These are phyloP conservation scores for Myripristis murdjan DNA, from an alignment of 2,797 vertebrate genomes.

Conservation along the genomic window DNA sequence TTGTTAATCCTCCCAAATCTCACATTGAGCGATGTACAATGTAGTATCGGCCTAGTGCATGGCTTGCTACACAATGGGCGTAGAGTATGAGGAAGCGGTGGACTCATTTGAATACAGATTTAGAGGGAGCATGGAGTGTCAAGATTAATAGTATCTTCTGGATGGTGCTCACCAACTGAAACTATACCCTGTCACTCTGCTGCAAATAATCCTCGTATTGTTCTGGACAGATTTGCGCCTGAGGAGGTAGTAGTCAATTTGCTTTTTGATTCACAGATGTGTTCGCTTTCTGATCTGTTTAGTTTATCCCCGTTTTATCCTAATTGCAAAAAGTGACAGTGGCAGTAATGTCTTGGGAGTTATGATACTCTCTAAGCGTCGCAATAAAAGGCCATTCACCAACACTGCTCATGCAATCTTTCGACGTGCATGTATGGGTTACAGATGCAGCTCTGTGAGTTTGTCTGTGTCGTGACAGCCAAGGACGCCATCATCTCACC, in stretches of 20 bases:
- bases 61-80: conserved; percentile 16
- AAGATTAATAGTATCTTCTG: too few relatives aligned
- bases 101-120: conserved; percentile 14
- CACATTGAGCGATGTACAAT: neutral
- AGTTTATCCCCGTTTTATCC: conserved; percentile 1
- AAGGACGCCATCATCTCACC: neutral
- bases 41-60: neutral
- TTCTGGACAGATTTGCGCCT: neutral
- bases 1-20: neutral
- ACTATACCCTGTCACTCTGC: too few relatives aligned
- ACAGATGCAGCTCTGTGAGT: conserved; percentile 21
- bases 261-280: neutral
- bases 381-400: neutral
- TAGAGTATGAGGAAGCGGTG: neutral
- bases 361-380: neutral
- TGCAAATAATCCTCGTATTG: neutral
- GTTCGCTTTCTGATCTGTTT: neutral
- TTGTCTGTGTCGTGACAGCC: conserved; percentile 13
- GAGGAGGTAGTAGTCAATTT: neutral
- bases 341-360: neutral
- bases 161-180: too few relatives aligned
- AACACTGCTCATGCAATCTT: neutral
- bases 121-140: neutral
- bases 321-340: neutral
- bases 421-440: neutral